phyloP scores from a whole-genome alignment of 2,888 invertebrate species.

The Diaphora mendica region DNA sequence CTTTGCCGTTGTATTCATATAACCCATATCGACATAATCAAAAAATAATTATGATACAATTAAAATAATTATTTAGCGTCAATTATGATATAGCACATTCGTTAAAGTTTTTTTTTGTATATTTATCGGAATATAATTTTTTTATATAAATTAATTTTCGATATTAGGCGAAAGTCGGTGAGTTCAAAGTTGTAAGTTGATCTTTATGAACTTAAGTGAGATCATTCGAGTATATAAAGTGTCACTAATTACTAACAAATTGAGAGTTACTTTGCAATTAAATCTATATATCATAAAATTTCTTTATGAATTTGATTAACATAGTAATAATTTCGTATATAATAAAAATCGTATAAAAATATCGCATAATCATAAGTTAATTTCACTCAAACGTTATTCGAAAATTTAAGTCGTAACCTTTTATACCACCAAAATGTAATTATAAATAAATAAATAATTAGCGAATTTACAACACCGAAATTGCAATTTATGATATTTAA shows the following conservation, averaged over 20 bases:
- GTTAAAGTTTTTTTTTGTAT: slow-evolving; percentile 65
- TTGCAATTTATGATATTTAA: slow-evolving; percentile 23
- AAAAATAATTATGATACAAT: slow-evolving; percentile 60
- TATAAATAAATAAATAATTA: slow-evolving; percentile 14
- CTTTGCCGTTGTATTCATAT: slow-evolving; percentile 30
- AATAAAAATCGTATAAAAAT: slow-evolving; percentile 3
- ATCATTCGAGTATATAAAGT: slow-evolving; percentile 16
- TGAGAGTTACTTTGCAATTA: slow-evolving; percentile 21
- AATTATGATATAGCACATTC: slow-evolving; percentile 65
- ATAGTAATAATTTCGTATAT: slow-evolving; percentile 18
- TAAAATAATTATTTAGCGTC: slow-evolving; percentile 61
- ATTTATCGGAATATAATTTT: slow-evolving; percentile 61
- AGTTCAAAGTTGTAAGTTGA: slow-evolving; percentile 56
- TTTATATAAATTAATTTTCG: slow-evolving; percentile 55
- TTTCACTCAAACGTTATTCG: slow-evolving; percentile 9
- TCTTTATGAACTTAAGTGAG: slow-evolving; percentile 23
- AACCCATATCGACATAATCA: slow-evolving; percentile 68
- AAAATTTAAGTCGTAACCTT: neutral
- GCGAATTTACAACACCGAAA: slow-evolving; percentile 20
- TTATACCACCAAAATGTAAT: slow-evolving; percentile 4
- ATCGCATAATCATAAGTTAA: slow-evolving; percentile 14
- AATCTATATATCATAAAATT: slow-evolving; percentile 16
- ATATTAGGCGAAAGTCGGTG: slow-evolving; percentile 71
- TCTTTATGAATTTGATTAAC: slow-evolving; percentile 25
- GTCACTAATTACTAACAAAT: slow-evolving; percentile 23